Base-by-base conservation (phyloP, 2,888 invertebrate species). In the Acronicta alni region DNA sequence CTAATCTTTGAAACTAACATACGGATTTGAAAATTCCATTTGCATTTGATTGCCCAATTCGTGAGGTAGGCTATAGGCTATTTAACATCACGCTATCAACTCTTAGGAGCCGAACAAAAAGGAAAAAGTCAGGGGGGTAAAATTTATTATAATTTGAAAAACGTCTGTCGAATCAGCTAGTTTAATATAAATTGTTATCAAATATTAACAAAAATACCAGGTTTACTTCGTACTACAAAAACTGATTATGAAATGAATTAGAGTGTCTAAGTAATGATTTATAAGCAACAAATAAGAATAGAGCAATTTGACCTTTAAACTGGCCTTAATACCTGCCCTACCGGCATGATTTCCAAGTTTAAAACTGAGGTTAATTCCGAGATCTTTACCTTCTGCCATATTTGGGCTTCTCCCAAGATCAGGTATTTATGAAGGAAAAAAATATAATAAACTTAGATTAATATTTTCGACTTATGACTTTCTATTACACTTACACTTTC, bases 361-460 rank as follows among this genome's bases (percentile, higher is more conserved):
- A 71, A 77, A 68, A 26, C 44, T 81, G 76, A 85, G 84, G 83
- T 85, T 82, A 80, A 77, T 72, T 81, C 75, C 67, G 71, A 77
- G 75, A 75, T 81, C 75, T 72, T 75, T 64, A 52, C 58, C 67
- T 76, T 70, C 57, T 68, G 66, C 74, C 72, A 68, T 81, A 75
- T 74, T 81, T 70, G 75, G 81, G 35, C 14, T 35, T n/a, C 35
- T n/a, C 35, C 12, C 35, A 35, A 35, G 35, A 35, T 35, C 35
- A 35, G 14, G 7, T 4, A 35, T 35, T 35, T 14, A n/a, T 35
- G n/a, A n/a, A 35, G 35, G 35, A 35, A 35, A 35, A 35, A 35
- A 6, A n/a, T 6, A n/a, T 35, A 35, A n/a, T 35, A n/a, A 35
- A 12, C 30, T 30, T 12, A 30, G 12, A 12, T 30, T 10, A 26